These are phyloP conservation scores for Apodemus sylvaticus DNA, from an alignment of 2,113 vertebrate genomes.

Conservation along the genomic window DNA sequence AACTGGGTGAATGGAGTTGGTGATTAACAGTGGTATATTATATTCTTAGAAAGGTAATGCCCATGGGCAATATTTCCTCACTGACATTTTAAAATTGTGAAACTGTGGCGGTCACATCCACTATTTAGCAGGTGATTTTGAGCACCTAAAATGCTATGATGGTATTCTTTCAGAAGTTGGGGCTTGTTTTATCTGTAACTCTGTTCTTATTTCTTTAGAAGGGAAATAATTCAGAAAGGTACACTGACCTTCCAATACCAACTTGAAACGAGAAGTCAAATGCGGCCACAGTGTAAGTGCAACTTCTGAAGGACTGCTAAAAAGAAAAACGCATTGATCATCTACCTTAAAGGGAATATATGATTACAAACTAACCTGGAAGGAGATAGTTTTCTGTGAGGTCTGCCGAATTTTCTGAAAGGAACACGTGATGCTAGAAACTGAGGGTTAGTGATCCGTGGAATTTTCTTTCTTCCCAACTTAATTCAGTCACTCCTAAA, in stretches of 20 bases:
- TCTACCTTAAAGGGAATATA: slow-evolving; percentile 65
- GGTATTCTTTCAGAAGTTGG: background rate
- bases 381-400: background rate
- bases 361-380: slow-evolving; percentile 18
- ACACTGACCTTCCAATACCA: background rate
- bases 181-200: background rate
- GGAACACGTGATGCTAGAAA: background rate
- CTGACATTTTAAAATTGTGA: slow-evolving; percentile 18
- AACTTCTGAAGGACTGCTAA: slow-evolving; percentile 48
- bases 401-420: background rate
- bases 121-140: slow-evolving; percentile 19
- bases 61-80: slow-evolving; percentile 5
- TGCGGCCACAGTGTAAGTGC: background rate
- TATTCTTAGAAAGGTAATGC: slow-evolving; percentile 15
- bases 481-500: background rate
- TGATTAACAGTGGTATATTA: slow-evolving; percentile 1
- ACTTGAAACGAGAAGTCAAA: slow-evolving; percentile 1
- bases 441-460: background rate
- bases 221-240: slow-evolving; percentile 31
- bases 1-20: slow-evolving; percentile 72
- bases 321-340: slow-evolving; percentile 18
- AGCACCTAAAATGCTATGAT: background rate
- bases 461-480: background rate
- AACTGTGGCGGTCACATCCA: background rate
- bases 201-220: slow-evolving; percentile 2